These are phyloP conservation scores for Colostygia pectinataria DNA, from an alignment of 2,888 invertebrate species.

Conservation along the genomic window DNA sequence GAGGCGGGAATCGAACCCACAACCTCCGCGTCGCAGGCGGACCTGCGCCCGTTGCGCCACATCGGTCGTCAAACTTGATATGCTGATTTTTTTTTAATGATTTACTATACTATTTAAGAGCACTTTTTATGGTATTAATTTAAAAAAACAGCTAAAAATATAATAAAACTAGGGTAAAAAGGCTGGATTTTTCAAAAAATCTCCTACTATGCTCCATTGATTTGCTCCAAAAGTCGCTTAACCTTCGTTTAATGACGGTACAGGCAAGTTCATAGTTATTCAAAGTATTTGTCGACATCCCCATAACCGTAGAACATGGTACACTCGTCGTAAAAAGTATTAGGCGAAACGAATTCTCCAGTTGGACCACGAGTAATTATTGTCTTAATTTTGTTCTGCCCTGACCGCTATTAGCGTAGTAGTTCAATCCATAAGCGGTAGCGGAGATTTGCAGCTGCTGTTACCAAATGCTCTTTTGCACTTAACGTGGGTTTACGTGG, in stretches of 20 bases:
- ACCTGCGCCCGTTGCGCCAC: too few species aligned
- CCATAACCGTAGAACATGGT: conserved; percentile 26
- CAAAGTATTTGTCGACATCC: conserved; percentile 38
- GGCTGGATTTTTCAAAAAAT: too few species aligned
- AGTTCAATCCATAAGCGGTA: conserved; percentile 39
- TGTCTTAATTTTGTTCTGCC: conserved; percentile 76
- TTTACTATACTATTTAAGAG: too few species aligned
- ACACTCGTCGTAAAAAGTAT: conserved; percentile 67
- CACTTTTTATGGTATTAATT: too few species aligned
- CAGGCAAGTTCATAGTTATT: conserved; percentile 25
- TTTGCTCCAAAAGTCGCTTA: conserved; percentile 10
- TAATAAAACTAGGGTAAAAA: too few species aligned
- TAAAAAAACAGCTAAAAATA: too few species aligned
- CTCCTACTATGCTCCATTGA: conserved; percentile 8
- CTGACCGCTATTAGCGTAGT: conserved; percentile 69
- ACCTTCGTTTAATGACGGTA: conserved; percentile 16
- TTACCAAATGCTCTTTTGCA: too few species aligned
- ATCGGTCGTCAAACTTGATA: too few species aligned
- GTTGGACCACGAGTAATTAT: conserved; percentile 70
- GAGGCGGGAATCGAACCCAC: too few species aligned
- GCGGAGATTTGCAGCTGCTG: conserved; percentile 43
- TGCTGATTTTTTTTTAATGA: too few species aligned
- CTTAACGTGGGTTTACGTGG: too few species aligned
- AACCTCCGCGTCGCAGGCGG: too few species aligned
- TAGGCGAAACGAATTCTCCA: conserved; percentile 69